These are phyloP conservation scores for Micromys minutus DNA, from an alignment of 2,113 vertebrate genomes.

Conservation along the genomic window DNA sequence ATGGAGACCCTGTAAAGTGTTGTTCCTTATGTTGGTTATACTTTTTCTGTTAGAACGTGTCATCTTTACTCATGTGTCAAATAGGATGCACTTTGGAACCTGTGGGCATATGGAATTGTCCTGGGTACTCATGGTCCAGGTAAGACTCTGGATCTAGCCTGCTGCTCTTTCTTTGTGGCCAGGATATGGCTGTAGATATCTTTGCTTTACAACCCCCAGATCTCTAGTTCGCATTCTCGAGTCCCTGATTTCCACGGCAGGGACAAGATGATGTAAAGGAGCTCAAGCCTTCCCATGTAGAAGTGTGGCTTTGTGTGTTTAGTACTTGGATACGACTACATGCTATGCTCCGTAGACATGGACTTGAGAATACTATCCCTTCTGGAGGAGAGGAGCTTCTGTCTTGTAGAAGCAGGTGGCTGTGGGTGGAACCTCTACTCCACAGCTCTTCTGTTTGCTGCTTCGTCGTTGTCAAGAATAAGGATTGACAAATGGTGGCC, in stretches of 20 bases:
- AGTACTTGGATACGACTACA: background rate
- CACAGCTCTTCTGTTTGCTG: background rate
- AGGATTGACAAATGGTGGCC: background rate
- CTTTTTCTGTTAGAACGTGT: fast-evolving
- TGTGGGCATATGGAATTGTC: background rate
- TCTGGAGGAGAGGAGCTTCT: background rate
- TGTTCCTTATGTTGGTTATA: background rate
- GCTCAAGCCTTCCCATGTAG: background rate
- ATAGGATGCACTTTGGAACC: background rate
- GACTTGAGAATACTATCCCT: background rate
- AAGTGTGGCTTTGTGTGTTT: background rate
- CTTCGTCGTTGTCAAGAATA: background rate
- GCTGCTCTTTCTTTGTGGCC: background rate
- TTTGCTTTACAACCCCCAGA: background rate
- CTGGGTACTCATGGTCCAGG: background rate
- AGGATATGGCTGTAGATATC: background rate
- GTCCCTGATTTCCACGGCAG: background rate
- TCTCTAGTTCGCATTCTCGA: background rate
- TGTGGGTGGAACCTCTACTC: background rate
- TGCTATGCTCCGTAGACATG: background rate
- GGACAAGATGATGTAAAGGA: background rate
- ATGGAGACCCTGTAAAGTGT: background rate
- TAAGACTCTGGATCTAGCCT: background rate
- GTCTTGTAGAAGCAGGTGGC: background rate
- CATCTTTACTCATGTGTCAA: background rate